Evolutionary conservation across 2,797 vertebrate species (phyloP), one percentile per base, ranked within the genome.

Genomic region (Dendrocincla fuliginosa): DNA sequence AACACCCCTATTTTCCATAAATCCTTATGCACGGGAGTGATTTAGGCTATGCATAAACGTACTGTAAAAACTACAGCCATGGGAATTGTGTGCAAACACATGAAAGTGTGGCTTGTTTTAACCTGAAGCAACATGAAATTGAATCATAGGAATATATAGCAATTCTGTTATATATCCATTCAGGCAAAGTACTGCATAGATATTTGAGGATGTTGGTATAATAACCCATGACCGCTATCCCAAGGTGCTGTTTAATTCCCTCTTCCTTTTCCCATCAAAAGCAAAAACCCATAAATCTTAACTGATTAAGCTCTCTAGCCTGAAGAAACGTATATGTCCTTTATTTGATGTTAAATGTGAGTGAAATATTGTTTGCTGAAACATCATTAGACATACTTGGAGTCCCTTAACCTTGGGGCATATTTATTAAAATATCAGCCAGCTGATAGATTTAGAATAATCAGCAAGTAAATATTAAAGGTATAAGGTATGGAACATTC

Each of bases 81-180:
- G 95, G 93, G 96, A 97, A 96, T 95, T 94, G 82, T 94, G 64
- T 96, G 97, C 95, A 93, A 97, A 97, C 75, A 96, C 95, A 89
- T 97, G 90, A 94, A 96, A 96, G 84, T 81, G 81, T 85, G 91
- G 56, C 95, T 97, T 96, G 91, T 97, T 97, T 97, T 98, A 97
- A 97, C 96, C 96, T 96, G 90, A 95, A 98, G 97, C 97, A 97
- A 96, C 60, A 75, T 93, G 69, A 96, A 97, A 97, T 96, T 95
- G 95, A 97, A 97, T 97, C 76, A 56, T 90, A 79, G 88, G 96
- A 96, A 47, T 92, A 85, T 69, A 87, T 74, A 95, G 74, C 77
- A 91, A 80, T 96, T 95, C 87, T 84, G 52, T 67, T 94, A 30
- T 86, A 37, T 89, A 82, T 93, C 82, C 91, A 24, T 94, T 96